Conservation (phyloP, 2,888 invertebrate species). For the Hipparchia sbordonii region DNA sequence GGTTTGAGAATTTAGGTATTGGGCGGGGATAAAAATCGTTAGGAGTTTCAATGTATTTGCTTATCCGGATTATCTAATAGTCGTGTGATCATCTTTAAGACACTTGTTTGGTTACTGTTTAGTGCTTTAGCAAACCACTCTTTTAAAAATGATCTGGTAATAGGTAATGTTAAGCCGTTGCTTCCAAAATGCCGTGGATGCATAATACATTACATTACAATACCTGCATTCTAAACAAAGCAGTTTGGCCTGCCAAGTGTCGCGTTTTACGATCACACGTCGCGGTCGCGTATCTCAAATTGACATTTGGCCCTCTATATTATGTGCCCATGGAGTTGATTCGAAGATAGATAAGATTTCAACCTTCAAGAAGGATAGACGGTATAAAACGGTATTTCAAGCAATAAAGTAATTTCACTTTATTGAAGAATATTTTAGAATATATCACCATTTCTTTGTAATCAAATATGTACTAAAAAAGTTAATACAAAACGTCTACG, state of each 20-base stretch:
- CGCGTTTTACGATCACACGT: no score
- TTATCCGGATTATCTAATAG: background rate
- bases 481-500: constrained; percentile 36
- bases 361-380: background rate
- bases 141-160: no score
- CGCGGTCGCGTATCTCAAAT: no score
- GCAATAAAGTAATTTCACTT: constrained; percentile 1
- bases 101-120: background rate
- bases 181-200: no score
- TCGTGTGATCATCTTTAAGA: background rate
- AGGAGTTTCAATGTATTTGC: background rate
- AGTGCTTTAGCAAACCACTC: no score
- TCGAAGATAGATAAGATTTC: background rate
- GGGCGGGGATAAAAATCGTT: background rate
- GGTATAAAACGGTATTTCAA: background rate
- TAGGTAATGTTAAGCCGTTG: no score
- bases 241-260: no score
- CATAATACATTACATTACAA: no score
- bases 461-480: constrained; percentile 27
- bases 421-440: background rate
- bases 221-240: no score
- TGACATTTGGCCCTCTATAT: no score
- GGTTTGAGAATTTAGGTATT: background rate
- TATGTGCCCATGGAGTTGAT: no score
- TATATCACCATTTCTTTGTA: constrained; percentile 24